Evolutionary conservation across 1,140 invertebrate genomes (phyloP).

Genomic region (Ladona fulva): DNA sequence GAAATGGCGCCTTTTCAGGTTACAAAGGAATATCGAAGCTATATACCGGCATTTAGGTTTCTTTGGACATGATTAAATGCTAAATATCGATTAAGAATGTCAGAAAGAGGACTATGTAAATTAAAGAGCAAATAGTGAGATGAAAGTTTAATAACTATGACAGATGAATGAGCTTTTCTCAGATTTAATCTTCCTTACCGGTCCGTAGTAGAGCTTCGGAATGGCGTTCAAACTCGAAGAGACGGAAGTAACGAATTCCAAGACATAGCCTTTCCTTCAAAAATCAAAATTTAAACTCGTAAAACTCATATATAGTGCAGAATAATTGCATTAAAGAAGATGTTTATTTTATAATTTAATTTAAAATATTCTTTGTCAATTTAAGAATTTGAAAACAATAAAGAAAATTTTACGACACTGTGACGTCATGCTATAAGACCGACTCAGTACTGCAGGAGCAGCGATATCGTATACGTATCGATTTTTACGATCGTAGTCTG

Average conservation of each 20-base stretch:
- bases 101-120: background rate
- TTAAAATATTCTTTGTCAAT: background rate
- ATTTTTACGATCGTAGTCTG: slow-evolving; percentile 60
- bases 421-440: slow-evolving; percentile 47
- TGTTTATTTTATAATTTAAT: background rate
- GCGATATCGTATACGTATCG: slow-evolving; percentile 57
- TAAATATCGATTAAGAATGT: background rate
- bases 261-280: background rate
- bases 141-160: background rate
- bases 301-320: no score
- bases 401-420: background rate
- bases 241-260: slow-evolving; percentile 5
- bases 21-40: background rate
- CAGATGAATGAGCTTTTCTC: background rate
- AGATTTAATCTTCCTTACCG: background rate
- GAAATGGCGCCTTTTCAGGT: background rate
- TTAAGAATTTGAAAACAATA: background rate
- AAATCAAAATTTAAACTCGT: background rate
- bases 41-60: background rate
- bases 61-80: background rate
- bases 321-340: background rate
- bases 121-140: background rate
- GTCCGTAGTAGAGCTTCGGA: background rate
- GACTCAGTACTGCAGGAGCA: slow-evolving; percentile 53
- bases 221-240: background rate